Percentiles rank a stretch among this genome's conserved stretches.
Conservation (phyloP, 2,888 invertebrate species). For the Amphipoea lucens region DNA sequence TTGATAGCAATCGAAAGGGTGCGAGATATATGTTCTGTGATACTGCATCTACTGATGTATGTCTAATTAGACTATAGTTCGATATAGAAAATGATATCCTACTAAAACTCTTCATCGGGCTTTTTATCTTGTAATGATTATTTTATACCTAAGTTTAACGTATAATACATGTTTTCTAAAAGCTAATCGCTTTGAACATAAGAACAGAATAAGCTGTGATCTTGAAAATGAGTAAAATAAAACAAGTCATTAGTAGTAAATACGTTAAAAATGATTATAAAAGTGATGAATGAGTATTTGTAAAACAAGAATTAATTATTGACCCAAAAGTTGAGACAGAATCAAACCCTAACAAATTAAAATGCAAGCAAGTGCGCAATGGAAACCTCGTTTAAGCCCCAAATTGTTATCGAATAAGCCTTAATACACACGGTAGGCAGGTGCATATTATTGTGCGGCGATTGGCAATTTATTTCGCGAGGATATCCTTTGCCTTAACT, state of each 20-base stretch:
- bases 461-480: slow-evolving; percentile 71
- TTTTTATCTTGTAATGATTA: background rate
- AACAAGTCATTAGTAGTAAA: background rate
- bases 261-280: background rate
- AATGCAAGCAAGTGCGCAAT: slow-evolving; percentile 7
- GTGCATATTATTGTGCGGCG: slow-evolving; percentile 66
- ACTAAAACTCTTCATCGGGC: background rate
- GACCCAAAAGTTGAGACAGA: background rate
- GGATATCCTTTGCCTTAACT: slow-evolving; percentile 72
- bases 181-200: background rate
- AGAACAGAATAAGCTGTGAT: too few relatives aligned
- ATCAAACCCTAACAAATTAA: background rate
- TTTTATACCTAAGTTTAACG: background rate
- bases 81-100: background rate
- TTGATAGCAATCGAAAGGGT: slow-evolving; percentile 58
- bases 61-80: background rate
- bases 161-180: background rate
- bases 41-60: slow-evolving; percentile 7
- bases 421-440: slow-evolving; percentile 55
- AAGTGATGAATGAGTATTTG: background rate
- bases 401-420: slow-evolving; percentile 25
- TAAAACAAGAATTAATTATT: background rate
- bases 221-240: background rate
- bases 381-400: slow-evolving; percentile 1
- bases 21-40: background rate